These are phyloP conservation scores for Turritopsis rubra DNA, from an alignment of 30 jellyfish, hydroid and myxozoan genomes.

Conservation along the genomic window DNA sequence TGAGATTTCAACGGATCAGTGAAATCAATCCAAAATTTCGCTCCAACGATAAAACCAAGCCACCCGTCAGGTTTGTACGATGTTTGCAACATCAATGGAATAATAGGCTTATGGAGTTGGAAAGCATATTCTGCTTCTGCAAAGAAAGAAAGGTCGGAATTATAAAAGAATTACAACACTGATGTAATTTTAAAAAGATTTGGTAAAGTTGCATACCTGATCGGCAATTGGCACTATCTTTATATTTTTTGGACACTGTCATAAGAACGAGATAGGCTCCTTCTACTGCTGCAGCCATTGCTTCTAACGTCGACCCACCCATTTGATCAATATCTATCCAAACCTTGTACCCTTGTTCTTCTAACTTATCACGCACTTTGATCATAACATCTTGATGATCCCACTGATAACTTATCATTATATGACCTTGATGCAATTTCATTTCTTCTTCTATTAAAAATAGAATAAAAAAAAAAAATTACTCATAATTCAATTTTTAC, in stretches of 20 bases:
- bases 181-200: neutral
- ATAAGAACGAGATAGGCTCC: constrained; percentile 55
- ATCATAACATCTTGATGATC: constrained; percentile 53
- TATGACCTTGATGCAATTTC: constrained; percentile 23
- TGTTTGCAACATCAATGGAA: constrained; percentile 63
- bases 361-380: constrained; percentile 48
- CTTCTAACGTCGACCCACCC: constrained; percentile 80
- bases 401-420: constrained; percentile 84
- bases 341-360: constrained; percentile 54
- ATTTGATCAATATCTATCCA: constrained; percentile 88
- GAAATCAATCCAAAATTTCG: constrained; percentile 74
- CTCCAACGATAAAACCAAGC: constrained; percentile 84
- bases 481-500: neutral
- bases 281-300: constrained; percentile 90
- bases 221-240: constrained; percentile 72
- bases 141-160: neutral
- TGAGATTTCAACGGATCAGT: constrained; percentile 4
- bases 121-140: constrained; percentile 87
- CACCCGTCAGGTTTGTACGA: constrained; percentile 75
- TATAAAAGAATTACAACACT: neutral
- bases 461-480: neutral
- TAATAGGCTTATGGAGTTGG: constrained; percentile 44
- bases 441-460: neutral
- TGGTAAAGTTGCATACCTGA: constrained; percentile 45
- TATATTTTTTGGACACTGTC: constrained; percentile 58